Evolutionary conservation across 1,140 invertebrate genomes (phyloP), one percentile per base, ranked within the genome.

Genomic region (Himalopsyche phryganea): DNA sequence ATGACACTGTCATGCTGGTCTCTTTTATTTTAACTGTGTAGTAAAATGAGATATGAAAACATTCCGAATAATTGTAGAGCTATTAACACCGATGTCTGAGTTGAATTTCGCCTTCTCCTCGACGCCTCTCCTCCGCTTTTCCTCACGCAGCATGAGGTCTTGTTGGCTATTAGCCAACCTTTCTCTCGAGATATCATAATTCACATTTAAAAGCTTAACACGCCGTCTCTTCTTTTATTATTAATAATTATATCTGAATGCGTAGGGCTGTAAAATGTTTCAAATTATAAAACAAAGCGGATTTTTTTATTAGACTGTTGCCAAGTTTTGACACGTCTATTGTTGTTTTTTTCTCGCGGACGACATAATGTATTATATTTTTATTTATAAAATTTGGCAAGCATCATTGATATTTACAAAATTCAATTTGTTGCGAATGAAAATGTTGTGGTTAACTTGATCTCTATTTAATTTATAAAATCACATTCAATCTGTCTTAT

Each of bases 191-290:
- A 55, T 47, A 49, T 58, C 53, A 61, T 61, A 61, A 61, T 53
- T 61, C 60, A 61, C 54, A 45, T 51, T 50, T 53, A 57, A 61
- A 49, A 61, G 60, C 54, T 53, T 19, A 55, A 40, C 53, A 17
- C 28, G 47, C 46, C 52, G 52, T 19, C 18, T 7, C 6, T 46
- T 33, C 42, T 47, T 42, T 58, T 51, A 58, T 58, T 50, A 58
- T 45, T 58, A 44, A 58, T 58, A 58, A 49, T 28, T 28, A 28
- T 28, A 28, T 28, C 23, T 9, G 23, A 28, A 28, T 9, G 23
- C 23, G 23, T 28, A 28, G 23, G 23, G 23, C 23, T 28, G 23
- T 28, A 28, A 28, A 28, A 28, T 28, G 23, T 28, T 5, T 28
- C 23, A 28, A 28, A 28, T 28, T 28, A 28, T 28, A 28, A 28